Base-by-base conservation (phyloP, 2,888 invertebrate species). In the Philopedon plagiatum region DNA sequence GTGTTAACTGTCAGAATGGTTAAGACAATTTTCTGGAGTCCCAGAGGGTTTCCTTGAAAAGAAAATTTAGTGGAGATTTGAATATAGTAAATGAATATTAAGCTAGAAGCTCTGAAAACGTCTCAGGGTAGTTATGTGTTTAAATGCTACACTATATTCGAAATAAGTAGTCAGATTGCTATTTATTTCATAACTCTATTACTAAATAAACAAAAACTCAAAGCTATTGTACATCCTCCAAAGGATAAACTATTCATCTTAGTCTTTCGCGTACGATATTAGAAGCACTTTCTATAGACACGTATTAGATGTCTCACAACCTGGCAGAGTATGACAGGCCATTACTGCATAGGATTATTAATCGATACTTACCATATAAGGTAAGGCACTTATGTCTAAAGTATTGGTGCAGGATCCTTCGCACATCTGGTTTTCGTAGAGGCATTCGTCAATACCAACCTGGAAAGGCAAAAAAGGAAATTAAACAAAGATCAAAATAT, bases 351-450 rank as follows among this genome's bases (percentile, higher is more conserved):
- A 46, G 49, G 29, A 37, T 49, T 58, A 61, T 68, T 60, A 64
- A 62, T 58, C 39, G 21, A 37, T 51, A 69, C 74, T 74, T 72
- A 99, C 97, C 91, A 98, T 94, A 81, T 96, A 96, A 0, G 96
- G 96, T 75, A 95, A 87, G 78, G 93, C 92, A 83, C 94, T 95
- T 78, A 95, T 95, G 82, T 95, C 95, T 75, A 98, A 88, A 15
- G 92, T 91, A 86, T 98, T 98, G 19, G 97, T 96, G 85, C 98
- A 99, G 65, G 98, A 97, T 9, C 97, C 97, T 86, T 97, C 97
- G 85, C 97, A 97, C 90, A 94, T 94, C 84, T 94, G 93, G 84
- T 96, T 96, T 88, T 97, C 97, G 84, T 96, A 95, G 74, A 97
- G 88, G 85, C 97, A 97, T 87, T 97, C 97, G 81, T 97, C 98